Conservation (phyloP, 2,113 vertebrate species). For the Daubentonia madagascariensis region DNA sequence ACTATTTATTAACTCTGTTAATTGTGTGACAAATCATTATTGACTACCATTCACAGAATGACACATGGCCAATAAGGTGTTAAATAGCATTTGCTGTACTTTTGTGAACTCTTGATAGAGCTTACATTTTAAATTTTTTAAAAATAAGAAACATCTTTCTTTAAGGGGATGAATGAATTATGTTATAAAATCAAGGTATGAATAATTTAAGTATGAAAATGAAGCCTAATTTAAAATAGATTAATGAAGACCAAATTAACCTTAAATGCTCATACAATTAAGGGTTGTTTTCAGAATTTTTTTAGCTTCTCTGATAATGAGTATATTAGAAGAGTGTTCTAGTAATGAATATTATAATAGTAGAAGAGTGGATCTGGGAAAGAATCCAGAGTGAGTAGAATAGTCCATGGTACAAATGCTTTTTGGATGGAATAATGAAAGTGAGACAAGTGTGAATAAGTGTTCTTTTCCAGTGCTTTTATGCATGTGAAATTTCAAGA, state of each 20-base stretch:
- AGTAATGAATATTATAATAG: slow-evolving; percentile 20
- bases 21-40: slow-evolving; percentile 82
- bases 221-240: slow-evolving; percentile 12
- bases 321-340: background rate
- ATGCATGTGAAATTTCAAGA: background rate
- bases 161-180: background rate
- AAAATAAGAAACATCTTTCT: background rate
- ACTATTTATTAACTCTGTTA: slow-evolving; percentile 82
- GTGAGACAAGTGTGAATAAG: background rate
- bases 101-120: slow-evolving; percentile 60
- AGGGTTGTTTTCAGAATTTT: slow-evolving; percentile 4
- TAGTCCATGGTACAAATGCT: background rate
- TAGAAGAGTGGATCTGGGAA: background rate
- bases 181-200: background rate
- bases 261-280: slow-evolving; percentile 14
- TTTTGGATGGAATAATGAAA: background rate
- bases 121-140: background rate
- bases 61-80: slow-evolving; percentile 79
- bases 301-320: slow-evolving; percentile 1
- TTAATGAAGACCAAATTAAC: slow-evolving; percentile 26
- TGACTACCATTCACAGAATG: slow-evolving; percentile 75
- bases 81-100: slow-evolving; percentile 65
- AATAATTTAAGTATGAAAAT: slow-evolving; percentile 33
- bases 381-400: background rate
- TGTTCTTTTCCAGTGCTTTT: background rate